Evolutionary conservation across 2,888 invertebrate species (phyloP), one percentile per base, ranked within the genome.

Genomic region (Polyommatus icarus): DNA sequence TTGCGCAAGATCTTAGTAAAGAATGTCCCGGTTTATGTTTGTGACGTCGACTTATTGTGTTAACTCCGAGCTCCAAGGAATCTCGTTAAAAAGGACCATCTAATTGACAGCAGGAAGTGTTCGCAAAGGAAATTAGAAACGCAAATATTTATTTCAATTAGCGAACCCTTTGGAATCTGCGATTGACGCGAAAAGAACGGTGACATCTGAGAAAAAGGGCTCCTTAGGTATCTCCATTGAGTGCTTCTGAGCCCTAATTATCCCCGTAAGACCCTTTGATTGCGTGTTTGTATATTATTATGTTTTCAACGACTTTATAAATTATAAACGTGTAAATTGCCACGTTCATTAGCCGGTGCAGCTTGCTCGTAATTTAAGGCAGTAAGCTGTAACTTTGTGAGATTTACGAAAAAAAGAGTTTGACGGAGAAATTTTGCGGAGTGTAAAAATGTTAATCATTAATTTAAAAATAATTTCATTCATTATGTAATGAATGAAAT

Each of bases 71-170:
- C 46, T 46, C 46, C 46, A 71, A 76, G 76, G 77, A 61, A 72
- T 76, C 59, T 67, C 71, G 75, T 73, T 76, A 67, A 79, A 79
- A 79, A 81, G 77, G 79, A 78, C 77, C 29, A 77, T 79, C 79
- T 84, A 85, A 85, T 85, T 86, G 84, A 81, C 77, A 78, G 80
- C 79, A 79, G 82, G 80, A 83, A 84, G 83, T 85, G 84, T 83
- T 80, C 82, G 82, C 83, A 87, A 54, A 88, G 87, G 88, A 88
- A 91, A 91, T 90, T 89, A 84, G 86, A 87, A 82, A 84, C 85
- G 85, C 89, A 90, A 92, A 92, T 92, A 92, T 92, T 92, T 92
- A 92, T 91, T 90, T 90, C 91, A 92, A 91, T 92, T 91, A 91
- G 85, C 83, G 84, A 83, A 80, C 84, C 86, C 84, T 82, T 83